Percentiles rank a stretch among this genome's conserved stretches.
Conservation (phyloP, 2,888 invertebrate species). For the Mythimna impura region DNA sequence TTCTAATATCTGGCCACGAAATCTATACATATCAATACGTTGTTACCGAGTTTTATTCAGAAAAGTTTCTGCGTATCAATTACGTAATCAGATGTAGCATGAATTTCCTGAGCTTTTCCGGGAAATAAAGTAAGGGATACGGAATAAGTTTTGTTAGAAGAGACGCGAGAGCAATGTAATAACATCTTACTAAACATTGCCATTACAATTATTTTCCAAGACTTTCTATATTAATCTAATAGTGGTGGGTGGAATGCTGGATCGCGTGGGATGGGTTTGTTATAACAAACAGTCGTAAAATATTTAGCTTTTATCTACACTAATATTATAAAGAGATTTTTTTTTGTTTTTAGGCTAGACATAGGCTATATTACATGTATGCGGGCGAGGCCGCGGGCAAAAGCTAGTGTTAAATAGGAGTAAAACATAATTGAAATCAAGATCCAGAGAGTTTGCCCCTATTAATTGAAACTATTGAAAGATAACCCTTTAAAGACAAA, state of each 20-base stretch:
- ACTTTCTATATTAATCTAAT: neutral
- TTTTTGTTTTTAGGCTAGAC: too few species aligned
- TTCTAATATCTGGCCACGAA: too few species aligned
- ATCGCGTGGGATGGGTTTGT: neutral
- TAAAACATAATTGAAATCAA: too few species aligned
- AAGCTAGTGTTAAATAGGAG: too few species aligned
- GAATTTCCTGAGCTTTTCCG: neutral
- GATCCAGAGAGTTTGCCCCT: neutral
- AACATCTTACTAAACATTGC: neutral
- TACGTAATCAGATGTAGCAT: neutral
- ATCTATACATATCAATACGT: neutral
- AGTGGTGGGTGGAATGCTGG: neutral
- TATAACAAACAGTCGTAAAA: neutral
- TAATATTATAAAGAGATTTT: too few species aligned
- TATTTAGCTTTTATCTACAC: too few species aligned
- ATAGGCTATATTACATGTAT: too few species aligned
- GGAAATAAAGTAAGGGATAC: neutral
- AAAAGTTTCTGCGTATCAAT: neutral
- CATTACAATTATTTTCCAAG: neutral
- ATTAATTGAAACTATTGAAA: constrained; percentile 4
- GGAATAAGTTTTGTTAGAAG: neutral
- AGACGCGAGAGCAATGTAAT: neutral
- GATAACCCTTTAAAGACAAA: neutral
- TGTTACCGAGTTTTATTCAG: neutral
- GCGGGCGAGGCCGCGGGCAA: too few species aligned